Percentiles rank a stretch among this genome's conserved stretches.
These are phyloP conservation scores for Tetragnatha montana DNA, from an alignment of 2,888 invertebrate genomes.

Conservation along the genomic window DNA sequence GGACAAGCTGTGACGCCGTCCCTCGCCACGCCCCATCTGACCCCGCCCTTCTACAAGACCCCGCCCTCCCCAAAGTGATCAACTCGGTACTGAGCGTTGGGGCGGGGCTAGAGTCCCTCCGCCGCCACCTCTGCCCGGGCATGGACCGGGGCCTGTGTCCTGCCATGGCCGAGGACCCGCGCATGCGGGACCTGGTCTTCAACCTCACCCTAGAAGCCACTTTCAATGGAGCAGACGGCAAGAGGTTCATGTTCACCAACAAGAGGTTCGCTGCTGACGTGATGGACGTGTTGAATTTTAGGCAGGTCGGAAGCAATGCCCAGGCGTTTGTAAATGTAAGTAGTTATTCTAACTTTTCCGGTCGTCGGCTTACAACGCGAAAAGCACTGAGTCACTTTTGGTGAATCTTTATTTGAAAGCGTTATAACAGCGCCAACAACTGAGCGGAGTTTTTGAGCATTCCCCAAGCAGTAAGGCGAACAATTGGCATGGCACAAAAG, in stretches of 20 bases:
- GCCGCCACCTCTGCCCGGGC: conserved; percentile 74
- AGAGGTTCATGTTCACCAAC: conserved; percentile 56
- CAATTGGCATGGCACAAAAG: too few relatives aligned
- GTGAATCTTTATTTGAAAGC: too few relatives aligned
- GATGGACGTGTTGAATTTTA: conserved; percentile 68
- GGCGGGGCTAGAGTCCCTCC: conserved; percentile 75
- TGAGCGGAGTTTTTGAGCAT: too few relatives aligned
- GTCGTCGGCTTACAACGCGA: too few relatives aligned
- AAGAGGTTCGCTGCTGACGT: conserved; percentile 39
- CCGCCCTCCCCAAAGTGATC: conserved; percentile 75
- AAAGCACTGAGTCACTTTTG: too few relatives aligned
- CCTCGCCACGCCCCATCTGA: conserved; percentile 41
- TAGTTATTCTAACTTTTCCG: neutral
- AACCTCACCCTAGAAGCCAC: conserved; percentile 50
- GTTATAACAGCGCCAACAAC: too few relatives aligned
- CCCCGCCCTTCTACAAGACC: conserved; percentile 72
- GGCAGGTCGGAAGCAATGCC: conserved; percentile 69
- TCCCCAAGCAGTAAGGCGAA: too few relatives aligned
- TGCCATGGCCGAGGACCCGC: conserved; percentile 53
- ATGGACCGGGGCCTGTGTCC: conserved; percentile 68
- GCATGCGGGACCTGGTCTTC: conserved; percentile 40
- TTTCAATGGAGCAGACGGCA: conserved; percentile 62
- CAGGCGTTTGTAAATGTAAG: conserved; percentile 69
- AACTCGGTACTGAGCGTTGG: conserved; percentile 76
- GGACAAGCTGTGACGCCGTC: conserved; percentile 71